Percentiles rank a stretch among this genome's conserved stretches.
Evolutionary conservation across 2,888 invertebrate genomes (phyloP).

Genomic region (Callimorpha dominula): DNA sequence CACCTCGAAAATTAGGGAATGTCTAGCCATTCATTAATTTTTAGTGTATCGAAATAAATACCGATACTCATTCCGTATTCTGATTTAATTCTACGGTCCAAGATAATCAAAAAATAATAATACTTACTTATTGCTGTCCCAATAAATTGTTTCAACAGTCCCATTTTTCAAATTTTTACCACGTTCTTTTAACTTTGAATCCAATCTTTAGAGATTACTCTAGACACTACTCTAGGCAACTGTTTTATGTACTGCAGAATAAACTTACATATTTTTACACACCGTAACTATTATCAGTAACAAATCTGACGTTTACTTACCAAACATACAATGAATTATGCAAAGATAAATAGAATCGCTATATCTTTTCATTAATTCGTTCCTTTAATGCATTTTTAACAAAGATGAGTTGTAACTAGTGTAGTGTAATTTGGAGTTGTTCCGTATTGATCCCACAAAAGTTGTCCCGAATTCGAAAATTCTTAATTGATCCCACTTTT

Average conservation of each 20-base stretch:
- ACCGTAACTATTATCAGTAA: neutral
- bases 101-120: neutral
- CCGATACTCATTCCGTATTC: too few relatives aligned
- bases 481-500: too few relatives aligned
- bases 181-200: neutral
- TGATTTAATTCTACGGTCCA: neutral
- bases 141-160: conserved; percentile 19
- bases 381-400: neutral
- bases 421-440: too few relatives aligned
- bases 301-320: neutral
- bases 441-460: too few relatives aligned
- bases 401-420: neutral
- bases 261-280: neutral
- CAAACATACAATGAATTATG: neutral
- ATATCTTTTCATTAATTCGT: neutral
- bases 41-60: too few relatives aligned
- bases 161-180: conserved; percentile 5
- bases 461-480: too few relatives aligned
- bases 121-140: conserved; percentile 21
- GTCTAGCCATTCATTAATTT: too few relatives aligned
- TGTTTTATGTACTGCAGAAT: neutral
- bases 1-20: too few relatives aligned
- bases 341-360: neutral
- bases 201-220: neutral
- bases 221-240: neutral